These are phyloP conservation scores for Saccostrea echinata DNA, from an alignment of 1,140 invertebrate genomes.

Conservation along the genomic window DNA sequence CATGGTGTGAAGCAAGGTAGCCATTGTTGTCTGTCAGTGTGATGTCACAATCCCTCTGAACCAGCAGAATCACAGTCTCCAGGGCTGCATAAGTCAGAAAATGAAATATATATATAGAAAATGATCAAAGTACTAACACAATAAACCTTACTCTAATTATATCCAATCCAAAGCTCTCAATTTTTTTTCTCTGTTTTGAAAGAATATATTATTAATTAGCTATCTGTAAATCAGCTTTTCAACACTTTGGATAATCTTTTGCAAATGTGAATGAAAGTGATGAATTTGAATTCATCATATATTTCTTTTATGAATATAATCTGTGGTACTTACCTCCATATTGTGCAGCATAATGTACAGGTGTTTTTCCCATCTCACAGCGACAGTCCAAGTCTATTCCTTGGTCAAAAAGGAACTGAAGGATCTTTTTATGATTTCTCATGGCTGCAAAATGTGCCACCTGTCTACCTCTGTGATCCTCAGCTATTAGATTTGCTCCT, in stretches of 20 bases:
- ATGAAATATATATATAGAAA: too few species aligned
- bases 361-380: slow-evolving; percentile 71
- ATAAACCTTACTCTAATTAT: too few species aligned
- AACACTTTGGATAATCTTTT: too few species aligned
- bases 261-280: too few species aligned
- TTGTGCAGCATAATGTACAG: slow-evolving; percentile 76
- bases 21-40: slow-evolving; percentile 75
- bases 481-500: slow-evolving; percentile 72
- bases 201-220: too few species aligned
- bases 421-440: slow-evolving; percentile 72
- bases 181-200: too few species aligned
- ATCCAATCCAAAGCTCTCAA: too few species aligned
- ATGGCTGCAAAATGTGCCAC: slow-evolving; percentile 74
- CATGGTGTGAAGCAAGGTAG: slow-evolving; percentile 73
- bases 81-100: slow-evolving; percentile 59
- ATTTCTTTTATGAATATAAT: too few species aligned
- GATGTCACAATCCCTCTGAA: slow-evolving; percentile 77
- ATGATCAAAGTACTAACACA: too few species aligned
- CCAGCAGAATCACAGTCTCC: slow-evolving; percentile 71
- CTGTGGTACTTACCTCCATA: slow-evolving; percentile 70
- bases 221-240: too few species aligned
- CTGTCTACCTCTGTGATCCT: slow-evolving; percentile 72
- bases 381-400: slow-evolving; percentile 71
- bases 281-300: too few species aligned
- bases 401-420: slow-evolving; percentile 72